phyloP scores from a whole-genome alignment of 1,140 invertebrate genomes.

The Drosophila burlai region DNA sequence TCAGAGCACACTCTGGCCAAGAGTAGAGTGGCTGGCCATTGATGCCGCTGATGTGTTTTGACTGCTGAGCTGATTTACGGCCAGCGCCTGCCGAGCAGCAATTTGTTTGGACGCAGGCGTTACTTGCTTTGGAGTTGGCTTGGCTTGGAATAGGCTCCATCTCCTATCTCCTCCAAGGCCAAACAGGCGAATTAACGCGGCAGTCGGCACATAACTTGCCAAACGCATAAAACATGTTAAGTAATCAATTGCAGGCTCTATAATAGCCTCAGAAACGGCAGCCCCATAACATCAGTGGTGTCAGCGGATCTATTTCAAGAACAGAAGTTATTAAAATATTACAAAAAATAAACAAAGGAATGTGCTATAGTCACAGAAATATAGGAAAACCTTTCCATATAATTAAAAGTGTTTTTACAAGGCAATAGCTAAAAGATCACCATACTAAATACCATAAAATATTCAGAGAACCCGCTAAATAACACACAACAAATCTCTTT shows the following conservation, averaged over 20 bases:
- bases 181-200: slow-evolving; percentile 73
- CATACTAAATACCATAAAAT: not conserved
- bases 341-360: fast-evolving
- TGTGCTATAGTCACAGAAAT: too few species aligned
- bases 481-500: not conserved
- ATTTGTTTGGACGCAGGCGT: slow-evolving; percentile 67
- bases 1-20: not conserved
- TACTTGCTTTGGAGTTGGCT: slow-evolving; percentile 8
- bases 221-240: slow-evolving; percentile 85
- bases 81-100: slow-evolving; percentile 73
- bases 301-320: not conserved
- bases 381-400: not conserved
- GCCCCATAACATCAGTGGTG: slow-evolving; percentile 5
- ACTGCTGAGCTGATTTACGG: slow-evolving; percentile 77
- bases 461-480: not conserved
- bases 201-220: slow-evolving; percentile 77
- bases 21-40: slow-evolving; percentile 22
- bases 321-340: too few species aligned
- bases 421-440: not conserved
- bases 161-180: slow-evolving; percentile 36
- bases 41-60: slow-evolving; percentile 79
- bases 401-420: not conserved
- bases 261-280: slow-evolving; percentile 8
- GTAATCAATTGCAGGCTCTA: slow-evolving; percentile 81
- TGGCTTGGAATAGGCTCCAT: not conserved